Evolutionary conservation across 2,797 vertebrate species (phyloP).

Genomic region (Danionella dracula): DNA sequence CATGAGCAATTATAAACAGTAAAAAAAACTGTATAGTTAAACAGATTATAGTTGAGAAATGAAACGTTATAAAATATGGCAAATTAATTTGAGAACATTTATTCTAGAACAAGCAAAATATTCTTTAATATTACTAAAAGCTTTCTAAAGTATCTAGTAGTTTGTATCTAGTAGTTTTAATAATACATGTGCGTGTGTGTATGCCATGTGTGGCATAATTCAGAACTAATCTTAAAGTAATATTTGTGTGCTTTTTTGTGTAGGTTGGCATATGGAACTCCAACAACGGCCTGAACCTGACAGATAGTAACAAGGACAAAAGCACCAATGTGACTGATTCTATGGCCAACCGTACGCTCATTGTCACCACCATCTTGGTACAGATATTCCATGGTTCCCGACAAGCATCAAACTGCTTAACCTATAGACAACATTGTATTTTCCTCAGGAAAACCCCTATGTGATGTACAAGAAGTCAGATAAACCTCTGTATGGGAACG

Average conservation of each 20-base stretch:
- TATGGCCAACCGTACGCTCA: slow-evolving; percentile 88
- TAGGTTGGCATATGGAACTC: slow-evolving; percentile 98
- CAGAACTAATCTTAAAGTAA: neutral
- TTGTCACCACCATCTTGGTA: slow-evolving; percentile 98
- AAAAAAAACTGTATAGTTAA: too few species aligned
- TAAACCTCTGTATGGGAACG: slow-evolving; percentile 93
- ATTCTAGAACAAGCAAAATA: too few species aligned
- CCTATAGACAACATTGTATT: neutral
- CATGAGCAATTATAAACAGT: too few species aligned
- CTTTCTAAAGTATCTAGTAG: too few species aligned
- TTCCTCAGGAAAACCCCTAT: slow-evolving; percentile 88
- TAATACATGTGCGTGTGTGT: too few species aligned
- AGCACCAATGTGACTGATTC: slow-evolving; percentile 87
- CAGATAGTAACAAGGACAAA: slow-evolving; percentile 80
- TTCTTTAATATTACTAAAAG: too few species aligned
- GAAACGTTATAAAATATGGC: too few species aligned
- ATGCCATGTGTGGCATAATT: too few species aligned
- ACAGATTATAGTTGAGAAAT: too few species aligned
- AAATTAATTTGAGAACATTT: too few species aligned
- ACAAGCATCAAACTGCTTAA: neutral
- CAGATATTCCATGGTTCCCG: slow-evolving; percentile 26
- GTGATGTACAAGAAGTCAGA: slow-evolving; percentile 98
- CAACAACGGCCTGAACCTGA: slow-evolving; percentile 92
- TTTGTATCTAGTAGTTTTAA: too few species aligned
- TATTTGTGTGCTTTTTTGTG: slow-evolving; percentile 21